Conservation (phyloP, 2,888 invertebrate genomes). For the Tineola bisselliella region DNA sequence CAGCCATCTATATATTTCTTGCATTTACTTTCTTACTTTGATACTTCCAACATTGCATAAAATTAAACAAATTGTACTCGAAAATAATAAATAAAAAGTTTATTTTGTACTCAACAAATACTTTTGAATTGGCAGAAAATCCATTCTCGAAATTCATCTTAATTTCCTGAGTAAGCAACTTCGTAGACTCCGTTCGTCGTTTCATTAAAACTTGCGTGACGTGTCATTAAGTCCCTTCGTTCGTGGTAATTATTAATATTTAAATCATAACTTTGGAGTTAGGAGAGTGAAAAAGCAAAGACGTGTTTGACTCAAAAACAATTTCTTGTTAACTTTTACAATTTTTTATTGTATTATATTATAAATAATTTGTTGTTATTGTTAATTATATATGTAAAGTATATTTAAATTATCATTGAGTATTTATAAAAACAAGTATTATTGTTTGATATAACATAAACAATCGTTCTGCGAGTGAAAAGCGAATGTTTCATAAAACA, state of each 20-base stretch:
- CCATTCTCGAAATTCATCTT: slow-evolving; percentile 42
- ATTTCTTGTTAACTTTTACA: slow-evolving; percentile 22
- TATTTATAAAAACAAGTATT: too few species aligned
- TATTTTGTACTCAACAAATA: neutral
- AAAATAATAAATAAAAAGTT: neutral
- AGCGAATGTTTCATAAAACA: neutral
- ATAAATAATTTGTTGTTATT: too few species aligned
- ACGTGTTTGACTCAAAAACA: slow-evolving; percentile 54
- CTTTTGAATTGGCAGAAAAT: slow-evolving; percentile 32
- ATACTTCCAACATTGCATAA: too few species aligned
- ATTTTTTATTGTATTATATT: too few species aligned
- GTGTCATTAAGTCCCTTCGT: slow-evolving; percentile 54
- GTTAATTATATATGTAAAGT: too few species aligned
- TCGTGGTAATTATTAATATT: slow-evolving; percentile 56
- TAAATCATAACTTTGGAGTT: slow-evolving; percentile 52
- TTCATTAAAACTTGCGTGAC: slow-evolving; percentile 65
- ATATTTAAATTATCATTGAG: too few species aligned
- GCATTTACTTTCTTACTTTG: too few species aligned
- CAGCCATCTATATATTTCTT: too few species aligned
- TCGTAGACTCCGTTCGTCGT: slow-evolving; percentile 41
- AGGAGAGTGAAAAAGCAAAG: slow-evolving; percentile 49
- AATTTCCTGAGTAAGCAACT: slow-evolving; percentile 44
- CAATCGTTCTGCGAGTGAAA: neutral
- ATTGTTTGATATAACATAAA: neutral
- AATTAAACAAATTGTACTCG: too few species aligned